Percentiles rank a stretch among this genome's conserved stretches.
Evolutionary conservation across 2,888 invertebrate genomes (phyloP).

Genomic region (Imbricaverruca yamaguchii): DNA sequence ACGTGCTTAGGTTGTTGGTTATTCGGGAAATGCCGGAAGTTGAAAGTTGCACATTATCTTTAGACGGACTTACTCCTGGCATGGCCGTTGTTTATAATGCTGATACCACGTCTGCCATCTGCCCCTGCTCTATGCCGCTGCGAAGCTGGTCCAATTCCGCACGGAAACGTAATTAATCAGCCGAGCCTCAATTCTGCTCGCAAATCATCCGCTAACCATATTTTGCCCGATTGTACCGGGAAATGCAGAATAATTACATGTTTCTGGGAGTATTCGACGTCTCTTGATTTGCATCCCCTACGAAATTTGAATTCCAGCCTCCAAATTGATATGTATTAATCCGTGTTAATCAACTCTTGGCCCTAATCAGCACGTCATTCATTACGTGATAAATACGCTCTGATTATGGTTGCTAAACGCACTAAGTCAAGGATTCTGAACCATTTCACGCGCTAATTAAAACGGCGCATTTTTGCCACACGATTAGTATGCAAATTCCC

Average conservation of each 20-base stretch:
- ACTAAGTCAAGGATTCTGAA: conserved; percentile 3
- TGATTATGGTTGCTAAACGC: neutral
- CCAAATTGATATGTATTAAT: conserved; percentile 18
- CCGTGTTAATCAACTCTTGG: conserved; percentile 19
- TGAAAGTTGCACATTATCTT: too few relatives aligned
- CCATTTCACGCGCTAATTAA: conserved; percentile 20
- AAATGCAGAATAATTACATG: neutral
- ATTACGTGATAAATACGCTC: conserved; percentile 4
- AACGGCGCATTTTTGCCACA: neutral
- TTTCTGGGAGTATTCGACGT: neutral
- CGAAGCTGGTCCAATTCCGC: too few relatives aligned
- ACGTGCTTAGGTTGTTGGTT: too few relatives aligned
- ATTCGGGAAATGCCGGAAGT: too few relatives aligned
- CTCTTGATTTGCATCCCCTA: neutral
- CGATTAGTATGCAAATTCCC: conserved; percentile 15
- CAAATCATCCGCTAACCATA: neutral
- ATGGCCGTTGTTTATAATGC: too few relatives aligned
- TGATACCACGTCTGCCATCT: too few relatives aligned
- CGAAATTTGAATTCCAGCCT: conserved; percentile 10
- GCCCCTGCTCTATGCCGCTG: too few relatives aligned
- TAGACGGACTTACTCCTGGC: too few relatives aligned
- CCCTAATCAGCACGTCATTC: conserved; percentile 18
- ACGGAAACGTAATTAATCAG: too few relatives aligned
- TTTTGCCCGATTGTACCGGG: neutral
- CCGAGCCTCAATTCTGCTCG: neutral